These are phyloP conservation scores for Caenorhabditis sulstoni DNA, from an alignment of 2,888 invertebrate species.

Conservation along the genomic window DNA sequence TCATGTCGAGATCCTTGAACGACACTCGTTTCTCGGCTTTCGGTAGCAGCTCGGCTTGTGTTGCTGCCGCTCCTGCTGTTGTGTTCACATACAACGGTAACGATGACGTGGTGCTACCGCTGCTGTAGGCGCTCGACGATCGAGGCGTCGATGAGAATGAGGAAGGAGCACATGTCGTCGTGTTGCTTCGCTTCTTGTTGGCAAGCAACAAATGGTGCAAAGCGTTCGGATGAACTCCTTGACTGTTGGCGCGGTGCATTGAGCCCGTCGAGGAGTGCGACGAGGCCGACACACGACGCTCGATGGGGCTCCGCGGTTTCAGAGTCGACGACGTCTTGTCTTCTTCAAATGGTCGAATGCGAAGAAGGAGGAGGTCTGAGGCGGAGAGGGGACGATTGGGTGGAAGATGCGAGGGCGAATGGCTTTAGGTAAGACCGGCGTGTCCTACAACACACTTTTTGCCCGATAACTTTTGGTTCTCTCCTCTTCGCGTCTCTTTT, in stretches of 20 bases:
- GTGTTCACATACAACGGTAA: conserved; percentile 52
- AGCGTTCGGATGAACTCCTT: conserved; percentile 38
- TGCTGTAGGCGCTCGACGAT: conserved; percentile 28
- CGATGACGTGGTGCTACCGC: conserved; percentile 32
- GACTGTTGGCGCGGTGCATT: conserved; percentile 37
- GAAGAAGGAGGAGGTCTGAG: conserved; percentile 1
- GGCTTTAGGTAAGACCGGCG: conserved; percentile 50
- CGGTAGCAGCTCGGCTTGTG: conserved; percentile 26
- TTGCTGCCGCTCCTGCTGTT: conserved; percentile 8
- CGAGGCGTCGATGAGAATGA: conserved; percentile 24
- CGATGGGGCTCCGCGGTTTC: conserved; percentile 56
- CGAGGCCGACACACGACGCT: conserved; percentile 57
- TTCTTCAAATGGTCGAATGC: neutral
- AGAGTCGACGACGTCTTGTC: conserved; percentile 33
- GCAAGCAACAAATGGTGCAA: conserved; percentile 56
- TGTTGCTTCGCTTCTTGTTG: conserved; percentile 56
- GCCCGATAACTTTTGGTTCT: conserved; percentile 55
- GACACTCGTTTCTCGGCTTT: conserved; percentile 64
- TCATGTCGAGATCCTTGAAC: conserved; percentile 62
- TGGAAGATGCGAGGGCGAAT: conserved; percentile 34
- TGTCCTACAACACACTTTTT: conserved; percentile 45
- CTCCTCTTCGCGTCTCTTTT: conserved; percentile 29
- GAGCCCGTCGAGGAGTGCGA: conserved; percentile 48
- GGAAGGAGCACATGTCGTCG: conserved; percentile 40
- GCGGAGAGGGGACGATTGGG: conserved; percentile 20